A percentile compares a stretch with the other conserved stretches of the same genome.
Conservation (phyloP, 2,797 vertebrate genomes). For the Epinephelus malabaricus region DNA sequence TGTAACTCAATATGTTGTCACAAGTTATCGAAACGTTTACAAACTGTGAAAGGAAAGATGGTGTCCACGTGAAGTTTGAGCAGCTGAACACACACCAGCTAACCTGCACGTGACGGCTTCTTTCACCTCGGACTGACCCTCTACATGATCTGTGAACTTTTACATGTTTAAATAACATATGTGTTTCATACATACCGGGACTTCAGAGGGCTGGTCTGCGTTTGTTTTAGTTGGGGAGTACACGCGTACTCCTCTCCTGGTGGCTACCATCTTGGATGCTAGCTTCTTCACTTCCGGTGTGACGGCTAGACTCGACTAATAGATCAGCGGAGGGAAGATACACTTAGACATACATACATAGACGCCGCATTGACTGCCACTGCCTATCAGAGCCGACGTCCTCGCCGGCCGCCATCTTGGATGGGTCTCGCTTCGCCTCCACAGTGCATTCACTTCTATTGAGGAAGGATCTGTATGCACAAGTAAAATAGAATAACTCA, state of each 20-base stretch:
- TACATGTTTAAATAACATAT: rapidly evolving
- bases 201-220: conserved; percentile 31
- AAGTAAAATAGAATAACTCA: no score
- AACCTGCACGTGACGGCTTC: not conserved
- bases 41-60: conserved; percentile 1
- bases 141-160: rapidly evolving
- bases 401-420: no score
- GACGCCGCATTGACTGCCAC: no score
- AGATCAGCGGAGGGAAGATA: not conserved
- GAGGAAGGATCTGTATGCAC: no score
- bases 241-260: conserved; percentile 81
- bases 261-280: conserved; percentile 86
- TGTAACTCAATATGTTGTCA: not conserved
- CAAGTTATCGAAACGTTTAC: conserved; percentile 23
- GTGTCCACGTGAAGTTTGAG: conserved; percentile 66
- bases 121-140: rapidly evolving
- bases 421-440: no score
- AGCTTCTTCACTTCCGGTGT: conserved; percentile 64
- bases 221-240: conserved; percentile 50
- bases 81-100: not conserved
- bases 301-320: conserved; percentile 46
- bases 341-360: no score
- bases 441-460: no score
- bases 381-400: no score
- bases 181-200: conserved; percentile 58